Evolutionary conservation across 2,113 vertebrate genomes (phyloP), one percentile per base, ranked within the genome.

Genomic region (Platichthys stellatus): DNA sequence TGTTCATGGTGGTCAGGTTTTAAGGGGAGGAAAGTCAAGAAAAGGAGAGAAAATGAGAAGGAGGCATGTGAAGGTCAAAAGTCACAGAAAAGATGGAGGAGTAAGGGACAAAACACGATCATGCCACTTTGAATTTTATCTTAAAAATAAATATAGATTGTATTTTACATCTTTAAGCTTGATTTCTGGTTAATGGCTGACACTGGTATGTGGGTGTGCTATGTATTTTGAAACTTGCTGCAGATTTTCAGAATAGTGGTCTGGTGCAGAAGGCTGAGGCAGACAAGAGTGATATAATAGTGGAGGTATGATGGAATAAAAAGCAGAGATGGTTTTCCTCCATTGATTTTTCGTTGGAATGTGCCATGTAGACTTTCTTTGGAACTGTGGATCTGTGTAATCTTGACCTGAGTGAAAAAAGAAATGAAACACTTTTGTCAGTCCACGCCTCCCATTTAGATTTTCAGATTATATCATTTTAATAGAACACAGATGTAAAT

Each of bases 211-310:
- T 31, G 6, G 31, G 5, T 31, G 31, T n/a, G 51, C 21, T 20
- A 54, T n/a, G 20, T 21, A 18, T n/a, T 2, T n/a, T 11, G 5
- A 54, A 20, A 4, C 49, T 8, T 2, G 18, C 45, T 17, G 57
- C 57, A 69, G 5, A 35, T 26, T 38, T 51, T 24, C 35, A 23
- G 26, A 28, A 13, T 7, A 2, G 10, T 24, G 43, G 2, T 31
- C 45, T 76, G 47, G 4, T 38, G 35, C 28, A 51, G 54, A 21
- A 51, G 28, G 21, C 56, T 11, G 26, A 20, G 40, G 17, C 56
- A 75, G n/a, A 60, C 5, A 4, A 60, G 13, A 28, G 10, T 75
- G 54, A 70, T 47, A 5, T 69, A 21, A 77, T 2, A 69, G 74
- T 57, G 2, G 24, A 57, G 35, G 38, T n/a, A 57, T 24, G 59